A percentile compares a stretch with the other conserved stretches of the same genome.
Conservation (phyloP, 2,113 vertebrate species). For the Oryzias woworae region DNA sequence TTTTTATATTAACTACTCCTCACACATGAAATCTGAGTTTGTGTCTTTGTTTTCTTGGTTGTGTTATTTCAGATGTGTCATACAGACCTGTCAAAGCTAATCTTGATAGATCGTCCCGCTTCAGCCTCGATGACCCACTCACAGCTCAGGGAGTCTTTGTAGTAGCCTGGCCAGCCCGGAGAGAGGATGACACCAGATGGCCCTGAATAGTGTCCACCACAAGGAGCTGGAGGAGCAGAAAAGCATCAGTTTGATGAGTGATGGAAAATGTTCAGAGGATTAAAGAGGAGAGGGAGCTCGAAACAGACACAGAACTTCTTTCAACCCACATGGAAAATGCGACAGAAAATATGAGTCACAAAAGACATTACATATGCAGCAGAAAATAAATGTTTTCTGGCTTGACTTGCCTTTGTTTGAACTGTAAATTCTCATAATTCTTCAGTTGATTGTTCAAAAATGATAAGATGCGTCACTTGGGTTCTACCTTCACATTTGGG, state of each 20-base stretch:
- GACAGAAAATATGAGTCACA: conserved; percentile 30
- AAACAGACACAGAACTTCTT: conserved; percentile 15
- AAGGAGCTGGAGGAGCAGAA: conserved; percentile 83
- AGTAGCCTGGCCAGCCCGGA: conserved; percentile 97
- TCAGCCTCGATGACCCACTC: conserved; percentile 99
- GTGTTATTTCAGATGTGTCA: conserved; percentile 35
- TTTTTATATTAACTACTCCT: too few relatives aligned
- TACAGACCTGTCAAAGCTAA: conserved; percentile 96
- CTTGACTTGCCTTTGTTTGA: conserved; percentile 10
- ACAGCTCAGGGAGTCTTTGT: conserved; percentile 98
- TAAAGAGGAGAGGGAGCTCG: background rate
- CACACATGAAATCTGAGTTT: background rate
- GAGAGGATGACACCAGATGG: conserved; percentile 95
- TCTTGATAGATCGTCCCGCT: conserved; percentile 95
- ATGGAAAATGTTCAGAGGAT: conserved; percentile 4
- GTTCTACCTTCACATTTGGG: conserved; percentile 92
- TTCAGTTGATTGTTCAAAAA: conserved; percentile 5
- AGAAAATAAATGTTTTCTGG: conserved; percentile 27
- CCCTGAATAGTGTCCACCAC: conserved; percentile 96
- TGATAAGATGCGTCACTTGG: conserved; percentile 15
- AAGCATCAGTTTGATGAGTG: background rate
- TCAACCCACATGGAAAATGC: conserved; percentile 26
- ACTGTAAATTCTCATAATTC: conserved; percentile 6
- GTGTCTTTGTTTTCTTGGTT: conserved; percentile 27
- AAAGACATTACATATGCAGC: conserved; percentile 24